Conservation (phyloP, 1,140 invertebrate species). For the Probaryconus sp. region DNA sequence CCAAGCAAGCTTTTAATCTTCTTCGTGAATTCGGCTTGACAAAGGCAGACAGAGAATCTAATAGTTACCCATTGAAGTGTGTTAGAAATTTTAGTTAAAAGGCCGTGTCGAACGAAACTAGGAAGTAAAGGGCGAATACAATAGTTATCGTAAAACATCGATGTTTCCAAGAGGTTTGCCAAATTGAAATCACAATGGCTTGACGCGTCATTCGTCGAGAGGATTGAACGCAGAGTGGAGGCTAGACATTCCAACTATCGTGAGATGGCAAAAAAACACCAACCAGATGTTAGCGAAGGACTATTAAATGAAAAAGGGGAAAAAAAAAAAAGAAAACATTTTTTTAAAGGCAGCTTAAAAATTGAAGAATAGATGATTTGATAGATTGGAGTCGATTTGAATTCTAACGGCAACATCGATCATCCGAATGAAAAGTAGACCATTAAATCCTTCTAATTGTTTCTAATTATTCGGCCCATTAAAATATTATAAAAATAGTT, state of each 20-base stretch:
- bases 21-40: neutral
- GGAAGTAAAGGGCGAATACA: conserved; percentile 27
- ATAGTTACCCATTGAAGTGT: conserved; percentile 15
- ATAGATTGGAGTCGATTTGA: too few species aligned
- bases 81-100: conserved; percentile 46
- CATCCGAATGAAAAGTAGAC: too few species aligned
- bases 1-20: conserved; percentile 31
- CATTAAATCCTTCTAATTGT: too few species aligned
- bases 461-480: too few species aligned
- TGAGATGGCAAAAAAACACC: conserved; percentile 28
- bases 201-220: conserved; percentile 30
- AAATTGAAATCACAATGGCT: conserved; percentile 54
- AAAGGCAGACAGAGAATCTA: conserved; percentile 28
- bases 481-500: too few species aligned
- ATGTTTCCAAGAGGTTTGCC: conserved; percentile 44
- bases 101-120: too few species aligned
- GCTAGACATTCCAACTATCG: conserved; percentile 10
- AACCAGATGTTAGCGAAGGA: conserved; percentile 1
- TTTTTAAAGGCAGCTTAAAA: too few species aligned
- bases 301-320: neutral
- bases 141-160: conserved; percentile 28
- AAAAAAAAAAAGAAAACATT: too few species aligned
- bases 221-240: conserved; percentile 19
- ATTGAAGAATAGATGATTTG: too few species aligned
- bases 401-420: too few species aligned